A percentile compares a stretch with the other conserved stretches of the same genome.
Conservation (phyloP, 2,113 vertebrate species). For the Stegostoma tigrinum region DNA sequence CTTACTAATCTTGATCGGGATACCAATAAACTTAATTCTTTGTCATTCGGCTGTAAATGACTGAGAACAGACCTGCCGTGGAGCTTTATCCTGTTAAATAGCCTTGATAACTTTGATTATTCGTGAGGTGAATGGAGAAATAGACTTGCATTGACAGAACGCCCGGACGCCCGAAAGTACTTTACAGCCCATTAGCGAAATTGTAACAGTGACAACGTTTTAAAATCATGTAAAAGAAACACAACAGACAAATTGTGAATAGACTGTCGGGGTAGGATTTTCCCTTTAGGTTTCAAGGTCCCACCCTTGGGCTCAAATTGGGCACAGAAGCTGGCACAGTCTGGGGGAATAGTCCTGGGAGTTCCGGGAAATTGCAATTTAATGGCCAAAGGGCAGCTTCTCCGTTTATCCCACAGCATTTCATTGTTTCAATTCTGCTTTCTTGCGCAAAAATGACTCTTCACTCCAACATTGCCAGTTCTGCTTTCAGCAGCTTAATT, state of each 20-base stretch:
- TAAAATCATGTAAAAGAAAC: background rate
- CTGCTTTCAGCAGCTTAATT: background rate
- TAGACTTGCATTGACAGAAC: background rate
- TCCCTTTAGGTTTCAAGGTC: too few species aligned
- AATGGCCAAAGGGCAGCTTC: too few species aligned
- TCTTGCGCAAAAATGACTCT: background rate
- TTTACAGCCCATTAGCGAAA: background rate
- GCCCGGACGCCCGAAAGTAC: background rate
- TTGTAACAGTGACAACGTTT: background rate
- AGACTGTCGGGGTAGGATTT: background rate
- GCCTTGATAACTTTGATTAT: background rate
- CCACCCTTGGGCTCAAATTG: too few species aligned
- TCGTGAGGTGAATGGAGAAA: background rate
- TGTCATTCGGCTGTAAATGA: background rate
- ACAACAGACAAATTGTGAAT: background rate
- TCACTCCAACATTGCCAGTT: background rate
- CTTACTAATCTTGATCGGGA: background rate
- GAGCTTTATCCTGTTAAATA: background rate
- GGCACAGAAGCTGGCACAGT: too few species aligned
- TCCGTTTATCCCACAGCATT: background rate
- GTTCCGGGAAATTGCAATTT: too few species aligned
- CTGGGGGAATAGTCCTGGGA: too few species aligned
- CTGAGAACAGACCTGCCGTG: background rate
- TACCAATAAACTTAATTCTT: background rate
- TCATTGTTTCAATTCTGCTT: background rate